These are phyloP conservation scores for Yasuhikotakia modesta DNA, from an alignment of 2,797 vertebrate genomes.

Conservation along the genomic window DNA sequence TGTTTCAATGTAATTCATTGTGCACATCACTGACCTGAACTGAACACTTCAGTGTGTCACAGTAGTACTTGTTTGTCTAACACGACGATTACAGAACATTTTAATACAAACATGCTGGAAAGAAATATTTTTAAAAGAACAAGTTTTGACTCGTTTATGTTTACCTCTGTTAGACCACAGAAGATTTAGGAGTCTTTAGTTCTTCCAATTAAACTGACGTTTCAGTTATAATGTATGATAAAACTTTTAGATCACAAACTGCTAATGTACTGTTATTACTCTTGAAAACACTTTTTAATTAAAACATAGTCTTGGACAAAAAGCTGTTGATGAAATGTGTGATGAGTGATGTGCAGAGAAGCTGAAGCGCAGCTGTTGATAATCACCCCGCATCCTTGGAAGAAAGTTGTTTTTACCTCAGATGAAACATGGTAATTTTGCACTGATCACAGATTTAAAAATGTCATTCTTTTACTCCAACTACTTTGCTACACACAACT, in stretches of 20 bases:
- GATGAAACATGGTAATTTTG: too few relatives aligned
- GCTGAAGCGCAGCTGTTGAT: too few relatives aligned
- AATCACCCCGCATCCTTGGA: too few relatives aligned
- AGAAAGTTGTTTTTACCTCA: too few relatives aligned
- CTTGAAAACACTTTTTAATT: constrained; percentile 71
- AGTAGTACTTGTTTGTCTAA: constrained; percentile 65
- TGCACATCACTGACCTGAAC: constrained; percentile 62
- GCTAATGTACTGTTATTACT: constrained; percentile 78
- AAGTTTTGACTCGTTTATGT: constrained; percentile 69
- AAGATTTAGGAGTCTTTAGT: constrained; percentile 73
- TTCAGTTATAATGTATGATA: constrained; percentile 72
- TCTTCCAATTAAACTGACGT: constrained; percentile 70
- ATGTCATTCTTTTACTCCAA: too few relatives aligned
- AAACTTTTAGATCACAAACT: constrained; percentile 78
- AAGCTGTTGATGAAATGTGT: constrained; percentile 52
- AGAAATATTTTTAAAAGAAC: constrained; percentile 66
- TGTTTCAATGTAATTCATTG: constrained; percentile 55
- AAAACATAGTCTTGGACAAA: constrained; percentile 74
- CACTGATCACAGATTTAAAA: too few relatives aligned
- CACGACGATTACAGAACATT: constrained; percentile 46
- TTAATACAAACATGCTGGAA: constrained; percentile 77
- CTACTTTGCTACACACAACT: too few relatives aligned
- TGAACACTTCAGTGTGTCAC: constrained; percentile 64
- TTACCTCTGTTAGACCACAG: constrained; percentile 79
- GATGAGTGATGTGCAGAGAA: constrained; percentile 20